Percentiles rank a stretch among this genome's conserved stretches.
These are phyloP conservation scores for Drosophila willistoni DNA, from an alignment of 1,140 invertebrate genomes.

Conservation along the genomic window DNA sequence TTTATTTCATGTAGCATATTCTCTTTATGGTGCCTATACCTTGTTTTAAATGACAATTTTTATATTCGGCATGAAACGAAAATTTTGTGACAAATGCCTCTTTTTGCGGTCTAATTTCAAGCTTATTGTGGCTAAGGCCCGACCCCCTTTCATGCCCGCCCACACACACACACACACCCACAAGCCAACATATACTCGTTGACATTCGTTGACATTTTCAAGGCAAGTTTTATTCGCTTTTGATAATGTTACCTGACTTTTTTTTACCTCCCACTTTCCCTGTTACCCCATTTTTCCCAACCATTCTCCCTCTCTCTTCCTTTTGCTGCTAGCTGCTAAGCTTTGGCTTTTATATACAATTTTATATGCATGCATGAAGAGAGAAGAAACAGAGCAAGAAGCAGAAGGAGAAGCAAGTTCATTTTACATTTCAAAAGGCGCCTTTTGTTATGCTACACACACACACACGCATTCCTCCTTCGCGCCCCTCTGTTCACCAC, in stretches of 20 bases:
- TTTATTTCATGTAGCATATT: not conserved
- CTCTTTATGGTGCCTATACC: not conserved
- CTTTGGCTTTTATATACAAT: constrained; percentile 59
- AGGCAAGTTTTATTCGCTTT: constrained; percentile 52
- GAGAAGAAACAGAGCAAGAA: constrained; percentile 28
- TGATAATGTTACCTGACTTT: constrained; percentile 43
- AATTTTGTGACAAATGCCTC: constrained; percentile 39
- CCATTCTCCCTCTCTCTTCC: not conserved
- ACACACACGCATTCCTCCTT: not conserved
- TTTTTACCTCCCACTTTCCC: not conserved
- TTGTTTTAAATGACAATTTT: constrained; percentile 69
- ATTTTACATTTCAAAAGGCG: constrained; percentile 77
- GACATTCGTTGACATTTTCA: constrained; percentile 58
- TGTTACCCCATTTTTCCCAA: not conserved
- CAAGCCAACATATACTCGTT: not conserved
- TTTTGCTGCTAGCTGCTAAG: constrained; percentile 42
- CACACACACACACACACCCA: not conserved
- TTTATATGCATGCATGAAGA: constrained; percentile 78
- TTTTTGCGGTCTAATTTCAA: constrained; percentile 51
- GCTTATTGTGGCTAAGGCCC: constrained; percentile 44
- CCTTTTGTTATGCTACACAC: constrained; percentile 66
- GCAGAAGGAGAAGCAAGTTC: constrained; percentile 62
- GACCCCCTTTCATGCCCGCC: not conserved
- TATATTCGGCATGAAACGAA: constrained; percentile 21
- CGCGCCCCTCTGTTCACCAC: not conserved